Evolutionary conservation across 2,888 invertebrate species (phyloP), one percentile per base, ranked within the genome.

Genomic region (Acronicta psi): DNA sequence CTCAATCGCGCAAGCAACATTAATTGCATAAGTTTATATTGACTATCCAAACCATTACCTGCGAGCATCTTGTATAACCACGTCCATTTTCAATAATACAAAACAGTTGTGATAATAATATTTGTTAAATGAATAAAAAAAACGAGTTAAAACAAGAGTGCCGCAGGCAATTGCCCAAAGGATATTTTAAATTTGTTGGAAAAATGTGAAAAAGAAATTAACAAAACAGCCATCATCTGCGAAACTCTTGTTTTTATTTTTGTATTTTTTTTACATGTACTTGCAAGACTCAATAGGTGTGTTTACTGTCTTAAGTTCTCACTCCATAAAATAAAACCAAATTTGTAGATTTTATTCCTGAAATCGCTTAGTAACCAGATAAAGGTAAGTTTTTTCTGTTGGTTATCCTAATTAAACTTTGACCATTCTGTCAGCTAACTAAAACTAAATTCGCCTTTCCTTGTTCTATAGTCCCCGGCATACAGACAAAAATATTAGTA

Each of bases 121-220:
- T 2, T 14, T 34, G n/a, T n/a, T n/a, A n/a, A 34, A 6, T n/a
- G 5, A 31, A 13, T 5, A 31, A 23, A 14, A 23, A 23, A 1
- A 14, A 16, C 1, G 11, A 42, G 18, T 42, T 52, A 43, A 65
- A 72, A 74, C 77, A 77, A 72, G 69, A 75, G 75, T 61, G 66
- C 52, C 69, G 60, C 66, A 72, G 66, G 72, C 42, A 69, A 58
- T 58, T 60, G 42, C 18, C 13, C 16, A 18, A 49, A 25, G 10
- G 11, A 17, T 16, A 8, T 17, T 29, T 17, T n/a, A 3, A 17
- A 0, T 42, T 40, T 2, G 50, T 64, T 60, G 58, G 50, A 71
- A 69, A 74, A 72, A 74, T 73, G 59, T 55, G 49, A 20, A 44
- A 45, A 14, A 25, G 17, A 20, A 23, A 11, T 9, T 11, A 31